Evolutionary conservation across 1,140 invertebrate species (phyloP).

Genomic region (Drosophila saltans): DNA sequence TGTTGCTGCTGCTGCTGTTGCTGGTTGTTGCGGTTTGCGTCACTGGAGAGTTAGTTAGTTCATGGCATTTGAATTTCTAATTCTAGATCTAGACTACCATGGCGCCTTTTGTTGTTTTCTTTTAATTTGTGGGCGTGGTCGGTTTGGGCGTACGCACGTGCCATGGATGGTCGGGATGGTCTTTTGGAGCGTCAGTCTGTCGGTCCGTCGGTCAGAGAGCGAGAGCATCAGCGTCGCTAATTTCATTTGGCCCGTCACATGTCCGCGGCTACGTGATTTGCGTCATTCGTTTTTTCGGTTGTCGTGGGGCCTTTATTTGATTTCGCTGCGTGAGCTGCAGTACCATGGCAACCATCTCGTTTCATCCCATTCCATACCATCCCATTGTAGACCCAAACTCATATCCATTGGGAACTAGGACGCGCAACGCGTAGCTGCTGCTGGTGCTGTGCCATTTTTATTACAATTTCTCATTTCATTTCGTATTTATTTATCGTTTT

Average conservation of each 20-base stretch:
- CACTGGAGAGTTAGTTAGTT: conserved; percentile 15
- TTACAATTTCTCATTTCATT: conserved; percentile 82
- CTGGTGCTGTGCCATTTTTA: conserved; percentile 81
- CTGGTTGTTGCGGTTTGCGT: conserved; percentile 21
- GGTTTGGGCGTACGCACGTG: conserved; percentile 33
- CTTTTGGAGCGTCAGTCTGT: not conserved
- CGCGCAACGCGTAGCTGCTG: conserved; percentile 33
- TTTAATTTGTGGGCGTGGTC: conserved; percentile 55
- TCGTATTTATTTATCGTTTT: conserved; percentile 76
- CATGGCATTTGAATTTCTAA: conserved; percentile 53
- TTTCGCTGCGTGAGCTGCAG: conserved; percentile 42
- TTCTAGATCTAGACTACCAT: conserved; percentile 24
- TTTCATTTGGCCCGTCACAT: conserved; percentile 70
- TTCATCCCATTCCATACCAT: not conserved
- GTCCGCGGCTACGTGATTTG: conserved; percentile 75
- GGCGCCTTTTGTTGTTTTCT: conserved; percentile 47
- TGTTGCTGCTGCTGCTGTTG: conserved; percentile 40
- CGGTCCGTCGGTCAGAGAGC: conserved; percentile 26
- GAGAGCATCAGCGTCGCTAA: conserved; percentile 51
- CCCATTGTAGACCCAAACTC: not conserved
- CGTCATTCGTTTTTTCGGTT: conserved; percentile 51
- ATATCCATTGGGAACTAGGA: conserved; percentile 35
- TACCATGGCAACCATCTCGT: conserved; percentile 38
- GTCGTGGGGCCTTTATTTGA: conserved; percentile 52
- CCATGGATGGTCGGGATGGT: conserved; percentile 14